These are phyloP conservation scores for Eira barbara DNA, from an alignment of 2,113 vertebrate species.

Conservation along the genomic window DNA sequence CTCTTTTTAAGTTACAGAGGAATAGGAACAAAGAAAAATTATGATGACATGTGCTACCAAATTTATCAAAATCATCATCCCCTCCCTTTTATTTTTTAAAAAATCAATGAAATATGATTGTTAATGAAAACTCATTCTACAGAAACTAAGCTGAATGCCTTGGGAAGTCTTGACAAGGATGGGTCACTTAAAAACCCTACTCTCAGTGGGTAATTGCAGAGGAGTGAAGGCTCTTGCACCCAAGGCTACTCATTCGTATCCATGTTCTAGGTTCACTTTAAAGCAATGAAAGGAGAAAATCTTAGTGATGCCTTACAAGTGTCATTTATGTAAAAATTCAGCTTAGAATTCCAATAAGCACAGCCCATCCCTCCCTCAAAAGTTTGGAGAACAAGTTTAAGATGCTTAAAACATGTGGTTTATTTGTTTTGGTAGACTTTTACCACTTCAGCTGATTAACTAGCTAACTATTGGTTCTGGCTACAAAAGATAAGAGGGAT, in stretches of 20 bases:
- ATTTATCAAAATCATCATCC: slow-evolving; percentile 22
- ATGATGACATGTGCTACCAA: background rate
- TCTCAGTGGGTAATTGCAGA: background rate
- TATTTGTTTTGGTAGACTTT: slow-evolving; percentile 21
- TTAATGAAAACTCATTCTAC: background rate
- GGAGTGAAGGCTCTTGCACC: background rate
- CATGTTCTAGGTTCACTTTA: background rate
- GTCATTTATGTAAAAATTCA: slow-evolving; percentile 5
- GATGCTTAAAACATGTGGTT: background rate
- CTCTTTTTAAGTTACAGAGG: slow-evolving; percentile 26
- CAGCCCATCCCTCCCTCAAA: background rate
- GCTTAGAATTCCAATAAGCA: background rate
- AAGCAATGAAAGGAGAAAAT: background rate
- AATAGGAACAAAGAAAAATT: slow-evolving; percentile 26
- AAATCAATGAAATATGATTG: background rate
- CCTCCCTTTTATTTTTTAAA: background rate
- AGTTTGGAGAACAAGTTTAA: slow-evolving; percentile 17
- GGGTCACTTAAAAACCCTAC: background rate
- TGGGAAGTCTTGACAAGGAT: background rate
- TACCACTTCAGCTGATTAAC: background rate
- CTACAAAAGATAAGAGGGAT: background rate
- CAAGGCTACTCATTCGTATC: background rate
- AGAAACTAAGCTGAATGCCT: background rate
- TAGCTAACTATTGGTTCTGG: background rate
- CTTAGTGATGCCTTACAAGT: background rate